Evolutionary conservation across 2,797 vertebrate species (phyloP).

Genomic region (Sebastes trivittatus): DNA sequence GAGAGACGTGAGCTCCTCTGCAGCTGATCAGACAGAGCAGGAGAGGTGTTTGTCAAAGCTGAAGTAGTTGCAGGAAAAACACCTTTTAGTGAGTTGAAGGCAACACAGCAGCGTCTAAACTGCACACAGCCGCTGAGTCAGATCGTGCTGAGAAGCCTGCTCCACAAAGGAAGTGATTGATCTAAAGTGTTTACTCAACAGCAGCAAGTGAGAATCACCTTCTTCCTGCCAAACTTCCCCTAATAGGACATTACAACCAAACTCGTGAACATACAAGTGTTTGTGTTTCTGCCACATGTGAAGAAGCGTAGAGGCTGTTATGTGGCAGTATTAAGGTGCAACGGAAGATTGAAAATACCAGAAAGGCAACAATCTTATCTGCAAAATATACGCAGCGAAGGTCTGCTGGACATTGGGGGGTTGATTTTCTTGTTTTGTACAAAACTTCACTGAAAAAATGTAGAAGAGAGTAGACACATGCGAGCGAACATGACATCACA

Average conservation of each 20-base stretch:
- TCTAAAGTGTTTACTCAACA: background rate
- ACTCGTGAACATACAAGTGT: background rate
- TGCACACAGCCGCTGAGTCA: background rate
- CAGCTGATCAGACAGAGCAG: background rate
- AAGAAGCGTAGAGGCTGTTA: background rate
- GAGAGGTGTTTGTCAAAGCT: background rate
- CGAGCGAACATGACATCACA: too few relatives aligned
- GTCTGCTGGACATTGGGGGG: background rate
- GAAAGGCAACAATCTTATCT: background rate
- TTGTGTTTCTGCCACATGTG: background rate
- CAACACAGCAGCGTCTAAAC: background rate
- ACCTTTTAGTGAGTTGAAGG: background rate
- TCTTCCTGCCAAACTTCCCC: background rate
- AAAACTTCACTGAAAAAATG: background rate
- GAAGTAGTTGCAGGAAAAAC: background rate
- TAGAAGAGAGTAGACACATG: too few relatives aligned
- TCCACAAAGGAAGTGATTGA: background rate
- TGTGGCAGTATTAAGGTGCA: background rate
- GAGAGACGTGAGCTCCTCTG: background rate
- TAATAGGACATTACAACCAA: background rate
- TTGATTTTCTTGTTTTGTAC: background rate
- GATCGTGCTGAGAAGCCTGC: background rate
- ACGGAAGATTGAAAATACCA: background rate
- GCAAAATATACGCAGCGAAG: too few relatives aligned
- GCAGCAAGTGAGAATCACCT: background rate